Percentiles rank a stretch among this genome's conserved stretches.
These are phyloP conservation scores for Scaptomyza tumidula DNA, from an alignment of 2,888 invertebrate species.

Conservation along the genomic window DNA sequence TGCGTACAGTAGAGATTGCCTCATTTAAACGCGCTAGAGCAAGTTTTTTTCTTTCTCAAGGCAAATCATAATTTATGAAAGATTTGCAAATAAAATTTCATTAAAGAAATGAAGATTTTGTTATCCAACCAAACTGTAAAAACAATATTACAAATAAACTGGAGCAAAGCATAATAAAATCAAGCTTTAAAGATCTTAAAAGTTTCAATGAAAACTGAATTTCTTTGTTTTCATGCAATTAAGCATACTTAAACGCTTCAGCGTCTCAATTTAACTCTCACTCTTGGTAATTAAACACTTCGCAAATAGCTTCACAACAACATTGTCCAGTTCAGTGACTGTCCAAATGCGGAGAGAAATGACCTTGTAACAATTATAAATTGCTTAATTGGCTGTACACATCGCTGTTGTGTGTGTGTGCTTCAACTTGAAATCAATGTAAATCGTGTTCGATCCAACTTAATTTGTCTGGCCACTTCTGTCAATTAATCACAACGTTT, in stretches of 20 bases:
- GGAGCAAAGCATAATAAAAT: too few relatives aligned
- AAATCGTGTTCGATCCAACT: constrained; percentile 63
- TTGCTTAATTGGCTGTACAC: constrained; percentile 1
- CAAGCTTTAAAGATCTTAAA: too few relatives aligned
- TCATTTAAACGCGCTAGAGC: constrained; percentile 32
- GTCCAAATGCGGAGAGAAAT: constrained; percentile 9
- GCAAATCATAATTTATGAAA: too few relatives aligned
- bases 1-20: constrained; percentile 48
- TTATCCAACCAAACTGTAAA: too few relatives aligned
- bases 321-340: constrained; percentile 17
- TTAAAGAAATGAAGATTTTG: too few relatives aligned
- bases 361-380: constrained; percentile 54
- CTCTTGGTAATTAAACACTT: background rate
- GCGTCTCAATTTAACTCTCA: background rate
- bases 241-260: background rate
- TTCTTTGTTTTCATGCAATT: background rate
- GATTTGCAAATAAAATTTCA: too few relatives aligned
- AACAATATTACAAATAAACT: too few relatives aligned
- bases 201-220: background rate
- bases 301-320: background rate
- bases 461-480: constrained; percentile 27
- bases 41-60: constrained; percentile 1
- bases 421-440: constrained; percentile 52
- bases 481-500: constrained; percentile 69
- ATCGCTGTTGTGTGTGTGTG: background rate